Conservation (phyloP, 2,113 vertebrate genomes). For the Mus spicilegus region DNA sequence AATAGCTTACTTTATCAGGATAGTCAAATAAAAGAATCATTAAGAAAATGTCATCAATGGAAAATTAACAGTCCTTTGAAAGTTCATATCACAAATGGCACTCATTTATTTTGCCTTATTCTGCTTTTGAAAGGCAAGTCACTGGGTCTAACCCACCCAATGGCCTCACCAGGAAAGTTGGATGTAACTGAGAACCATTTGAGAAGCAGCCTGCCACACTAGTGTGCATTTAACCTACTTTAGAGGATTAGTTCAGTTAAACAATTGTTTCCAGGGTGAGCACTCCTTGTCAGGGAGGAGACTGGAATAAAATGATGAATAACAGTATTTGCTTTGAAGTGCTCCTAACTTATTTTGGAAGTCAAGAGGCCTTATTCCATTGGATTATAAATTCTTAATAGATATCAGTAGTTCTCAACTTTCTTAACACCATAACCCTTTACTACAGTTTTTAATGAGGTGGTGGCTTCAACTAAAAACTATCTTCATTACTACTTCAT, state of each 20-base stretch:
- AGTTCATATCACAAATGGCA: background rate
- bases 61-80: background rate
- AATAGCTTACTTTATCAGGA: background rate
- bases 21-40: background rate
- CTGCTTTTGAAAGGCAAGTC: slow-evolving; percentile 3
- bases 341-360: background rate
- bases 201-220: background rate
- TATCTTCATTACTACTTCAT: background rate
- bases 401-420: background rate
- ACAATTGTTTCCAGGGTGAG: background rate
- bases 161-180: background rate
- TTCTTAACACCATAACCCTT: background rate
- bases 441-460: background rate
- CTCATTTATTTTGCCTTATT: slow-evolving; percentile 5
- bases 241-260: background rate
- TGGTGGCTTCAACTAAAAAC: background rate
- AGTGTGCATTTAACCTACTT: background rate
- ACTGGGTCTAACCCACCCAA: background rate
- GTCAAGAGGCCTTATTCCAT: background rate
- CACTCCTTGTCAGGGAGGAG: background rate
- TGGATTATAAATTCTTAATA: background rate
- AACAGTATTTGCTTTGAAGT: background rate
- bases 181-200: background rate
- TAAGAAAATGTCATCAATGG: background rate
- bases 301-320: background rate